Conservation (phyloP, 2,888 invertebrate species). For the Mesodorylaimus sp. region DNA sequence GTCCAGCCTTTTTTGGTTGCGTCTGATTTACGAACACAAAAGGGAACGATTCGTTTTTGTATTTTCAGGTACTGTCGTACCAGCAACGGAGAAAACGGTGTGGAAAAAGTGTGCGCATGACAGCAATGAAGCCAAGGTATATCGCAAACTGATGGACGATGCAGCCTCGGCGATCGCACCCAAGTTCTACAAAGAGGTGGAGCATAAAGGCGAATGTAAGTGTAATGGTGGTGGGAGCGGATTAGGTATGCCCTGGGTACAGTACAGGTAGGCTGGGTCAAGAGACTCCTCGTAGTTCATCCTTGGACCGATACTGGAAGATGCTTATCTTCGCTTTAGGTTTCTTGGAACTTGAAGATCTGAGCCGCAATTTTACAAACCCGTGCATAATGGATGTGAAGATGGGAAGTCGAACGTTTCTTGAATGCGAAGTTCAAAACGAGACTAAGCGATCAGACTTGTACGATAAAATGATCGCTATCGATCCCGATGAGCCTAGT, state of each 20-base stretch:
- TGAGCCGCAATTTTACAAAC: conserved; percentile 69
- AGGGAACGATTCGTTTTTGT: background rate
- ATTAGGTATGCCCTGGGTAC: background rate
- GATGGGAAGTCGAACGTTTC: conserved; percentile 76
- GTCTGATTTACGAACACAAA: conserved; percentile 1
- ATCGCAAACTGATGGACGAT: conserved; percentile 30
- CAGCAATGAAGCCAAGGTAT: conserved; percentile 33
- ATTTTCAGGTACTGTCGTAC: conserved; percentile 22
- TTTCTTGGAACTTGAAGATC: conserved; percentile 85
- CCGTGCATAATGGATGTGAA: conserved; percentile 93
- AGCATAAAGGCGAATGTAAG: conserved; percentile 35
- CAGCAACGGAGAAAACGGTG: conserved; percentile 27
- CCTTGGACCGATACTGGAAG: no score
- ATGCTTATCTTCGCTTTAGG: conserved; percentile 22
- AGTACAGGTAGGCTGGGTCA: background rate
- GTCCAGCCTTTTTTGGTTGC: conserved; percentile 11
- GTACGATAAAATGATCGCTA: conserved; percentile 82
- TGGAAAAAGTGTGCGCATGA: conserved; percentile 30
- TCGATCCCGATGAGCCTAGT: conserved; percentile 70
- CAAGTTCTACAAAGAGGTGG: conserved; percentile 33
- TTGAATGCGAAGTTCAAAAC: conserved; percentile 83
- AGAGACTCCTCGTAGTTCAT: background rate
- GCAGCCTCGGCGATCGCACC: conserved; percentile 29
- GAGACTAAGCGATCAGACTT: conserved; percentile 61
- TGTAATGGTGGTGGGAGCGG: background rate